Percentiles rank a stretch among this genome's conserved stretches.
These are phyloP conservation scores for Nematostella vectensis DNA, from an alignment of 92 coral and sea anemone species.

Conservation along the genomic window DNA sequence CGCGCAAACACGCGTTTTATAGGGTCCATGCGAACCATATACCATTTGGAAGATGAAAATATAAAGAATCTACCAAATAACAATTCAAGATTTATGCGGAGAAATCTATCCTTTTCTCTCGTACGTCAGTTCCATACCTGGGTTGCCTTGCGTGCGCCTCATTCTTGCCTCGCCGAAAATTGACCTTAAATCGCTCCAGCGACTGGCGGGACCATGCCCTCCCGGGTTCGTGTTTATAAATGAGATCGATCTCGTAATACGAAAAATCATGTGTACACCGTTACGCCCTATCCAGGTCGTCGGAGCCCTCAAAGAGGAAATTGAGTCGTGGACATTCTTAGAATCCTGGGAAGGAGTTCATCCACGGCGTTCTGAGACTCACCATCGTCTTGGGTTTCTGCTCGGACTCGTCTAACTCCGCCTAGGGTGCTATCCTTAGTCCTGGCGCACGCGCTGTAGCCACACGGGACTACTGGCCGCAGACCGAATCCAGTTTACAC, in stretches of 20 bases:
- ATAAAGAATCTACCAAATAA: too few relatives aligned
- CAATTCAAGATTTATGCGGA: too few relatives aligned
- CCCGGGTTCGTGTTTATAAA: conserved; percentile 32
- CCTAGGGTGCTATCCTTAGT: conserved; percentile 25
- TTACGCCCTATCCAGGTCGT: conserved; percentile 8
- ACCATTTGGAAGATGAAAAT: too few relatives aligned
- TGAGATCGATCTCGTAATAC: conserved; percentile 31
- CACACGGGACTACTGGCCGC: conserved; percentile 20
- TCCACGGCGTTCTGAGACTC: conserved; percentile 27
- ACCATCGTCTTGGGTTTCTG: conserved; percentile 14
- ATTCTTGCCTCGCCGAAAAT: conserved; percentile 10
- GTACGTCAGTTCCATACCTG: conserved; percentile 19
- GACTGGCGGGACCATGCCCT: conserved; percentile 26
- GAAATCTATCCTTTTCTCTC: conserved; percentile 25
- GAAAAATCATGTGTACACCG: background rate
- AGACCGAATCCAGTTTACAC: conserved; percentile 4
- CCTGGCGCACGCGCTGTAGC: background rate
- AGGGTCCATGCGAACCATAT: too few relatives aligned
- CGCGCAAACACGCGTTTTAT: too few relatives aligned
- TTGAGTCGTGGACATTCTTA: conserved; percentile 27
- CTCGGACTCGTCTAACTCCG: conserved; percentile 29
- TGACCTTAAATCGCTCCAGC: conserved; percentile 26
- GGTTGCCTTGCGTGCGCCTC: conserved; percentile 22
- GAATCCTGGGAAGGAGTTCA: conserved; percentile 19
- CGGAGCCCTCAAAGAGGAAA: conserved; percentile 11